phyloP scores from a whole-genome alignment of 2,888 invertebrate genomes.

The Gymnoscelis rufifasciata region DNA sequence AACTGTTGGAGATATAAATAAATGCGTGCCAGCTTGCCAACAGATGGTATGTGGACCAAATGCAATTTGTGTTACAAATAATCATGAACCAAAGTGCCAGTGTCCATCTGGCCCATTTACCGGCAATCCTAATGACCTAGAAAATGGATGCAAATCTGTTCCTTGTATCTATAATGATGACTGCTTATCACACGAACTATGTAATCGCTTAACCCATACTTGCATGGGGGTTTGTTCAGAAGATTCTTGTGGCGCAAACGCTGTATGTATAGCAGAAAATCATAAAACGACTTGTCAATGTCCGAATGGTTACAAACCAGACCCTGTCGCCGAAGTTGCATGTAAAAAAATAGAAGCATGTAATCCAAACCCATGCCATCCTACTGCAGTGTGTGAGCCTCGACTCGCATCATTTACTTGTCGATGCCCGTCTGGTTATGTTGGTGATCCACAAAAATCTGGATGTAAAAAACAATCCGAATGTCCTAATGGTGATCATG shows the following conservation, averaged over 20 bases:
- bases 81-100: constrained; percentile 93
- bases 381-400: constrained; percentile 87
- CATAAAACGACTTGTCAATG: constrained; percentile 91
- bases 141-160: constrained; percentile 86
- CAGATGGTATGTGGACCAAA: constrained; percentile 89
- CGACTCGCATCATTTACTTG: constrained; percentile 85
- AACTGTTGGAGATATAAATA: constrained; percentile 78
- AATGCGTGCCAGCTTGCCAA: constrained; percentile 89
- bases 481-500: constrained; percentile 84
- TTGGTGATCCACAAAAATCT: constrained; percentile 86
- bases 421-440: constrained; percentile 85
- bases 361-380: constrained; percentile 88
- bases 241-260: constrained; percentile 90
- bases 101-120: constrained; percentile 93
- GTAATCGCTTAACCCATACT: constrained; percentile 89
- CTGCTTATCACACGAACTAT: constrained; percentile 87
- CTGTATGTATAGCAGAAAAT: constrained; percentile 92
- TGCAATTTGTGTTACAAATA: constrained; percentile 92
- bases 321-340: constrained; percentile 90
- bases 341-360: constrained; percentile 86
- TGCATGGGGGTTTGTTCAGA: constrained; percentile 90
- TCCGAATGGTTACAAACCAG: constrained; percentile 88
- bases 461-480: constrained; percentile 90
- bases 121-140: constrained; percentile 89
- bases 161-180: constrained; percentile 93